Evolutionary conservation across 2,797 vertebrate species (phyloP), one percentile per base, ranked within the genome.

Genomic region (Tiaroga cobitis): DNA sequence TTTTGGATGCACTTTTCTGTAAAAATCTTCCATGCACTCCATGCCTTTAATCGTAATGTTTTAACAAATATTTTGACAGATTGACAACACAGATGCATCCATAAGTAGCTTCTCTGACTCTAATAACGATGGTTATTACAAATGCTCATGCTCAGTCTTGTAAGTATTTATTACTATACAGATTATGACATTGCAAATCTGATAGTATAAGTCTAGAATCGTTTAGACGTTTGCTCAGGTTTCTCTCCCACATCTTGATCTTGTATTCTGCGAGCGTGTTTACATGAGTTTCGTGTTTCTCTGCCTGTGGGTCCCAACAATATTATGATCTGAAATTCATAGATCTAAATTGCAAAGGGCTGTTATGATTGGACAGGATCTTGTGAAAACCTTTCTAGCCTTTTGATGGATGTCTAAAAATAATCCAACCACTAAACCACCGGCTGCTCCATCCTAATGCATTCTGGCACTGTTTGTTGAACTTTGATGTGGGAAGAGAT

Each of bases 271-370:
- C 13, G 13, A 37, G 29, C n/a, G 49, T n/a, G 11, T 76, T 76
- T 56, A n/a, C 32, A 69, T 0, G n/a, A 41, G 46, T 56, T 51
- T 81, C 49, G 24, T 8, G 19, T 80, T 80, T 37, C 29, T 32
- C 5, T 24, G 29, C 39, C 68, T 61, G 77, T 32, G 56, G 37
- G 24, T 18, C 56, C 61, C 26, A 82, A 70, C 43, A 86, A 77
- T 82, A 77, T 86, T 77, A 4, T 61, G 39, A 37, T 78, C 80
- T 61, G 26, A 86, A 82, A 69, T 37, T 37, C 37, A 37, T 37
- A 81, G 26, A 76, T 77, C 19, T 51, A 49, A 69, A 43, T 19
- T 8, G 39, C 69, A 41, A 56, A 43, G 32, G 41, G 32, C 24
- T 74, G 24, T 70, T 82, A 37, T 82, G 61, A 65, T 69, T 77